phyloP scores from a whole-genome alignment of 2,113 vertebrate genomes.

The Dicentrarchus labrax region DNA sequence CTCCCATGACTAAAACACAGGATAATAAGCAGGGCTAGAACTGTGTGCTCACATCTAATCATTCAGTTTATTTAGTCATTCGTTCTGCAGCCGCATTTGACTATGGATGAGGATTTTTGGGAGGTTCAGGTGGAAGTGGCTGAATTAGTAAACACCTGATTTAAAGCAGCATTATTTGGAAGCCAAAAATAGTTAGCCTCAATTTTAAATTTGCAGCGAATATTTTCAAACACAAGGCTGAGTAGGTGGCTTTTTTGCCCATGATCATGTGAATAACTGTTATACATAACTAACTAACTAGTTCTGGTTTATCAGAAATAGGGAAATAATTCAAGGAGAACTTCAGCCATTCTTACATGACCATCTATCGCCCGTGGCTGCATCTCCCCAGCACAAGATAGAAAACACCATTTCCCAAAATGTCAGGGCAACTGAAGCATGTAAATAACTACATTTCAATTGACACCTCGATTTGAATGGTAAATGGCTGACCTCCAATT shows the following conservation, averaged over 20 bases:
- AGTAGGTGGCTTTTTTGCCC: not conserved
- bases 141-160: conserved; percentile 23
- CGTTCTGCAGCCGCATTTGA: conserved; percentile 36
- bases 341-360: conserved; percentile 13
- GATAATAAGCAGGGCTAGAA: conserved; percentile 64
- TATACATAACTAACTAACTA: no score
- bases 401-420: conserved; percentile 69
- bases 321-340: conserved; percentile 14
- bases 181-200: not conserved
- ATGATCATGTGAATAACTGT: no score
- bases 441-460: conserved; percentile 80
- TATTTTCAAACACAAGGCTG: not conserved
- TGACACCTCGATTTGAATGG: conserved; percentile 80
- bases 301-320: conserved; percentile 5
- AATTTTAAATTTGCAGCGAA: not conserved
- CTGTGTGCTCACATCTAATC: conserved; percentile 58
- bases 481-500: conserved; percentile 71
- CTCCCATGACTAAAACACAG: conserved; percentile 77
- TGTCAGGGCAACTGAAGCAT: conserved; percentile 72
- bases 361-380: conserved; percentile 13
- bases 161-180: conserved; percentile 1
- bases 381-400: conserved; percentile 57
- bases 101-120: conserved; percentile 6
- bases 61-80: conserved; percentile 66
- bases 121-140: conserved; percentile 10